These are phyloP conservation scores for Himalopsyche japonica DNA, from an alignment of 2,888 invertebrate genomes.

Conservation along the genomic window DNA sequence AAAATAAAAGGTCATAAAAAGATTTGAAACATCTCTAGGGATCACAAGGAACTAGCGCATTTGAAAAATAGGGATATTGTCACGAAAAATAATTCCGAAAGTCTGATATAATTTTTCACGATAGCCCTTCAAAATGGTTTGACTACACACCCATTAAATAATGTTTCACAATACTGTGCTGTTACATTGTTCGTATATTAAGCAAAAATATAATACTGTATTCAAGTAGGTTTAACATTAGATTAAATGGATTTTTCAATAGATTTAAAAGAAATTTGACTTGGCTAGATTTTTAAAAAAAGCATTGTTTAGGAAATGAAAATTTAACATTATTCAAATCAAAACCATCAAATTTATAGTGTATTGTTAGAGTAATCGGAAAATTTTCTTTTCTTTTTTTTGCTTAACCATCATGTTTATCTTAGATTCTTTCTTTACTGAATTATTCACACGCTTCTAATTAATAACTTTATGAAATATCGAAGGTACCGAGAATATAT, in stretches of 20 bases:
- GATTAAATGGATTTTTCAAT: neutral
- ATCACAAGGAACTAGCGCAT: neutral
- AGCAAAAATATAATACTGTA: neutral
- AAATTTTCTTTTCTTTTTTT: too few species aligned
- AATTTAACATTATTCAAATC: too few species aligned
- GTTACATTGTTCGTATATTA: neutral
- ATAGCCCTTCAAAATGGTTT: neutral
- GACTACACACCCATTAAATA: neutral
- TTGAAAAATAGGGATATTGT: neutral
- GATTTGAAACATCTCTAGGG: neutral
- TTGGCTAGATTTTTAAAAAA: too few species aligned
- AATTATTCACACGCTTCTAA: too few species aligned
- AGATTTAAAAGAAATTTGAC: too few species aligned
- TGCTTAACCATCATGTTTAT: too few species aligned
- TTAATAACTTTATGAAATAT: too few species aligned
- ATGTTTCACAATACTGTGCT: neutral
- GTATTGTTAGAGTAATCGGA: too few species aligned
- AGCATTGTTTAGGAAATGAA: too few species aligned
- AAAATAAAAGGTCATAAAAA: neutral
- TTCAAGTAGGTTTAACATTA: neutral
- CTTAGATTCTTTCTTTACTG: too few species aligned
- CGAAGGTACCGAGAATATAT: too few species aligned
- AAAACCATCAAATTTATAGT: too few species aligned
- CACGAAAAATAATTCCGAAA: neutral
- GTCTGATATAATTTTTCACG: neutral